Conservation (phyloP, 2,888 invertebrate genomes). For the Catocala nupta region DNA sequence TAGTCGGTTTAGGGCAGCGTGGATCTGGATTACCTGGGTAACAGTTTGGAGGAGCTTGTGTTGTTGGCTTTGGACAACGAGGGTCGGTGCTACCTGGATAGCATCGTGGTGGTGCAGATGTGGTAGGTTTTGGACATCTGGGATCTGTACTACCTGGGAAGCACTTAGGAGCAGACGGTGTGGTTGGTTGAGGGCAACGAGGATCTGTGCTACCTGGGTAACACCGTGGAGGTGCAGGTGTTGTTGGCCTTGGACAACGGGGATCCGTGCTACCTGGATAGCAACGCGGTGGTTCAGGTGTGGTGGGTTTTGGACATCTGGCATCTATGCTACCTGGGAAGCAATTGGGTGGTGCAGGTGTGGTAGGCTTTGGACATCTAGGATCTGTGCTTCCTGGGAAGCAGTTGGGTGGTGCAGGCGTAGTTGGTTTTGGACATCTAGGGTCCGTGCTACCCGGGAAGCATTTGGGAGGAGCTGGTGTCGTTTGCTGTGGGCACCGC, state of each 20-base stretch:
- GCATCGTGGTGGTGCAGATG: constrained; percentile 7
- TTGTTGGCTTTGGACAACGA: constrained; percentile 3
- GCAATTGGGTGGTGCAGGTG: constrained; percentile 59
- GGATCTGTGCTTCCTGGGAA: constrained; percentile 54
- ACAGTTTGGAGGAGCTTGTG: constrained; percentile 4
- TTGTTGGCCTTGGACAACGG: constrained; percentile 50
- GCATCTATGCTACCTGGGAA: constrained; percentile 61
- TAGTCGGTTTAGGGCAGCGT: constrained; percentile 51
- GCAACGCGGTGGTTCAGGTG: constrained; percentile 13
- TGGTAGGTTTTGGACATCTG: constrained; percentile 7
- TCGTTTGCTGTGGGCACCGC: constrained; percentile 59
- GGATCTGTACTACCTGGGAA: constrained; percentile 6
- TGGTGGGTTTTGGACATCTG: constrained; percentile 49
- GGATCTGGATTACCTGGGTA: constrained; percentile 16
- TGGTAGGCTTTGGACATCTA: constrained; percentile 54
- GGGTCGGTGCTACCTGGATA: constrained; percentile 11
- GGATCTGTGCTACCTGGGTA: constrained; percentile 53
- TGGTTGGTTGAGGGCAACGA: constrained; percentile 51
- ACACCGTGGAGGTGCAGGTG: constrained; percentile 35
- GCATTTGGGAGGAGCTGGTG: constrained; percentile 54
- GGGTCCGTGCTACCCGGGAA: constrained; percentile 58
- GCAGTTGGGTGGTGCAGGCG: constrained; percentile 46
- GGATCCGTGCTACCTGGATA: constrained; percentile 12
- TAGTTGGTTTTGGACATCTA: constrained; percentile 52
- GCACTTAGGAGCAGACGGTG: constrained; percentile 24